A percentile compares a stretch with the other conserved stretches of the same genome.
phyloP scores from a whole-genome alignment of 1,140 invertebrate species.

The Apis florea region DNA sequence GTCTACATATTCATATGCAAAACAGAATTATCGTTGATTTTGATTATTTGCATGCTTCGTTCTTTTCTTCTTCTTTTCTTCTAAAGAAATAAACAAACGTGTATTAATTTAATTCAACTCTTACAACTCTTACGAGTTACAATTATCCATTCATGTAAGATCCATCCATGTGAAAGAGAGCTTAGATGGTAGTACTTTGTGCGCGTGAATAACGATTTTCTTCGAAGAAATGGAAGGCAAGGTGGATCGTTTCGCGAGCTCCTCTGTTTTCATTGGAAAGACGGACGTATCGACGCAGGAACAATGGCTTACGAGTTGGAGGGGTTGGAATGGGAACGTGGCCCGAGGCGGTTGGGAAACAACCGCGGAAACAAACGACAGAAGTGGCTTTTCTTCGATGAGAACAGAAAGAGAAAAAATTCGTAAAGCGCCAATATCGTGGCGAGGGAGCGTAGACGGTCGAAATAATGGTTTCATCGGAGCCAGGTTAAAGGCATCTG shows the following conservation, averaged over 20 bases:
- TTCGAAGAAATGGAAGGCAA: neutral
- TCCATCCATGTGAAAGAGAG: too few relatives aligned
- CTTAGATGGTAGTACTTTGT: neutral
- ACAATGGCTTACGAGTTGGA: constrained; percentile 37
- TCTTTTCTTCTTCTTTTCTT: too few relatives aligned
- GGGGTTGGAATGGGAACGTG: neutral
- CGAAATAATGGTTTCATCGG: constrained; percentile 3
- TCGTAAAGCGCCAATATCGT: neutral
- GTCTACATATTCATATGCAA: too few relatives aligned
- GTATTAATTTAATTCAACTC: too few relatives aligned
- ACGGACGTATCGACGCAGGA: constrained; percentile 25
- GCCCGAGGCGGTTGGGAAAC: constrained; percentile 24
- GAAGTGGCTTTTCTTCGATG: constrained; percentile 23
- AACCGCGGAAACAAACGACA: constrained; percentile 36
- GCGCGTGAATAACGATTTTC: neutral
- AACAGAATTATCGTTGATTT: too few relatives aligned
- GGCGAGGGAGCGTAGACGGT: constrained; percentile 11
- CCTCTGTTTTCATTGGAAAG: constrained; percentile 3
- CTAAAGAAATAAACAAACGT: too few relatives aligned
- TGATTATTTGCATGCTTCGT: too few relatives aligned
- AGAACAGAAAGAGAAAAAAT: neutral
- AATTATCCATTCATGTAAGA: neutral
- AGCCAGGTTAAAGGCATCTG: neutral
- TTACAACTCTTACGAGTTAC: neutral
- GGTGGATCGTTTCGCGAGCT: neutral